Base-by-base conservation (phyloP, 2,888 invertebrate genomes). In the Serripes groenlandicus region DNA sequence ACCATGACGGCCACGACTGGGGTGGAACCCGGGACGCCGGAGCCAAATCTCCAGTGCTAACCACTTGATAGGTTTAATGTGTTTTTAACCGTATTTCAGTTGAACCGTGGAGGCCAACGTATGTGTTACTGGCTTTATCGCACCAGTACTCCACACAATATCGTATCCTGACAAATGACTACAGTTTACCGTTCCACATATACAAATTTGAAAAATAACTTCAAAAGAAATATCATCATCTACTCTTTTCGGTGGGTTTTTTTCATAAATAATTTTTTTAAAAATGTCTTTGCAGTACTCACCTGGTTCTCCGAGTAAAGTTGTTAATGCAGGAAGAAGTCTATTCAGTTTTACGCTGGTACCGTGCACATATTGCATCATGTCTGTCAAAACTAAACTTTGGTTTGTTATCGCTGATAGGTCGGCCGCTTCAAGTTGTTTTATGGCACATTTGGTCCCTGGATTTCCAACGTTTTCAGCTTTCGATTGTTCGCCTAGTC, bases 231-330 rank as follows among this genome's bases (percentile, higher is more conserved):
- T 42, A 11, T 42, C 42, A 11, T 42, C 15, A 42, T 11, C 7
- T 42, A 42, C 42, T 42, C 7, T 42, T 42, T 42, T 42, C 42
- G 7, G n/a, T 42, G 42, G 15, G 42, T 42, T 42, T 15, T 42
- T 42, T 11, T 42, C 42, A 42, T 11, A 42, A 42, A 11, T 42
- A 42, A 42, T 42, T 42, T 42, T 42, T 15, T 42, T 2, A 5
- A 49, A 49, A 49, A 49, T 2, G 3, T 1, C 15, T 49, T 49
- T 56, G 2, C 11, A 54, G 15, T 23, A 58, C 88, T 72, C 81
- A 92, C 92, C 92, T 87, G 91, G 91, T 83, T 92, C 91, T 15
- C 90, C 91, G 28, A 91, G 78, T 3, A 92, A 81, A 37, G 86
- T 80, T n/a, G 92, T 91, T 58, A 92, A 75, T 0, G 91, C 90